These are phyloP conservation scores for Neuroterus valhalla DNA, from an alignment of 1,140 invertebrate genomes.

Conservation along the genomic window DNA sequence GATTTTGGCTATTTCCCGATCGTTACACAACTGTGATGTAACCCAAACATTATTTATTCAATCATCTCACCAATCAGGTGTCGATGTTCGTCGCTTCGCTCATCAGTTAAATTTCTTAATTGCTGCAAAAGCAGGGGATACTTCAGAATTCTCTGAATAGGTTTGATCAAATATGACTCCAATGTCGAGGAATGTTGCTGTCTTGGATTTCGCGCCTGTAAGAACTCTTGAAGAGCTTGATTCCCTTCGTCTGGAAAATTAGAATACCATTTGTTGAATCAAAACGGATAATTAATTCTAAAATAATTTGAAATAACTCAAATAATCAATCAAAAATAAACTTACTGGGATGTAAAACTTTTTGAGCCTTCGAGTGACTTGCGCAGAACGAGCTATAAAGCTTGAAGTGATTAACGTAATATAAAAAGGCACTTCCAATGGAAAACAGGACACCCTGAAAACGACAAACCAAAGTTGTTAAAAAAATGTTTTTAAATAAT, in stretches of 20 bases:
- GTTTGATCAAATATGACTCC: constrained; percentile 99
- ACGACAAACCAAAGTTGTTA: constrained; percentile 40
- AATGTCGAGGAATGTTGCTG: constrained; percentile 97
- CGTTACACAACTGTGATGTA: background rate
- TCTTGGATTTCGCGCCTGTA: constrained; percentile 93
- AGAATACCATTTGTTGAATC: constrained; percentile 24
- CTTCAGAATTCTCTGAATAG: constrained; percentile 98
- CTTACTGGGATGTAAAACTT: constrained; percentile 98
- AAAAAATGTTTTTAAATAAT: constrained; percentile 31
- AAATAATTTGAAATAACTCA: constrained; percentile 33
- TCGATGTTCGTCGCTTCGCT: constrained; percentile 93
- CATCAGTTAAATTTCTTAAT: constrained; percentile 93
- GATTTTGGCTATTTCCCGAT: too few relatives aligned
- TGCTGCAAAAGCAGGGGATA: constrained; percentile 97
- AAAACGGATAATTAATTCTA: background rate
- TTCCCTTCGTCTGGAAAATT: constrained; percentile 89
- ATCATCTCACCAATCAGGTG: constrained; percentile 88
- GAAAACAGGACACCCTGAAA: constrained; percentile 96
- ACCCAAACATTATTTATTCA: background rate
- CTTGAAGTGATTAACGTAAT: constrained; percentile 99
- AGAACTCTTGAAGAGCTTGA: constrained; percentile 95
- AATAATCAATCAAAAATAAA: constrained; percentile 54
- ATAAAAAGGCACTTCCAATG: constrained; percentile 96
- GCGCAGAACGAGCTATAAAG: constrained; percentile 99
- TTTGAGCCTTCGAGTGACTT: constrained; percentile 98